Evolutionary conservation across 2,888 invertebrate species (phyloP).

Genomic region (Mesorhabditis spiculigera): DNA sequence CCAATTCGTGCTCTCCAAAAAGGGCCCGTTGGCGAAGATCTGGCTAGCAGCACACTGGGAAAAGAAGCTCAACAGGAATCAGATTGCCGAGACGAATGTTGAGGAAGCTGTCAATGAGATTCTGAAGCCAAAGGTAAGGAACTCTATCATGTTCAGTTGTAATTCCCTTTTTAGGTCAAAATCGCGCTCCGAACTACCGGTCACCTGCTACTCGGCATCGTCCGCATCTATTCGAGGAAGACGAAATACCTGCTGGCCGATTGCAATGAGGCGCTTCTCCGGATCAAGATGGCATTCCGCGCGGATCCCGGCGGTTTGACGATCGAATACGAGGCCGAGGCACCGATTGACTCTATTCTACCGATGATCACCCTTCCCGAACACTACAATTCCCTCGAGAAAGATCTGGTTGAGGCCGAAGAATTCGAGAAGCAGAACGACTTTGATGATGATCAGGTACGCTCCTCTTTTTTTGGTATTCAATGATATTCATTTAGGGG

Average conservation of each 20-base stretch:
- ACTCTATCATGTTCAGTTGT: not conserved
- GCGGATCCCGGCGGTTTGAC: not conserved
- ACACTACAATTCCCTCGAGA: not conserved
- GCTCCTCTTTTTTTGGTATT: not conserved
- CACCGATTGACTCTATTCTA: not conserved
- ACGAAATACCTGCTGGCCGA: conserved; percentile 96
- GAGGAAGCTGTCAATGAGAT: conserved; percentile 98
- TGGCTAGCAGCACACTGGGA: conserved; percentile 99
- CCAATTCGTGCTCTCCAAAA: conserved; percentile 99
- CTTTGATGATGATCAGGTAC: not conserved
- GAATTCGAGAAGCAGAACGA: not conserved
- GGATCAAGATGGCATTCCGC: conserved; percentile 70
- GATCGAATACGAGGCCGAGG: not conserved
- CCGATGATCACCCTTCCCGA: not conserved
- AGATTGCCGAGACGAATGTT: conserved; percentile 98
- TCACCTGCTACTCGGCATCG: conserved; percentile 91
- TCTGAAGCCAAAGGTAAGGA: conserved; percentile 81
- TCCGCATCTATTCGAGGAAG: conserved; percentile 94
- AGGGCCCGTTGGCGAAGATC: conserved; percentile 95
- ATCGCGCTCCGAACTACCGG: conserved; percentile 97
- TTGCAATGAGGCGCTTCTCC: conserved; percentile 99
- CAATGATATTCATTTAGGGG: not conserved
- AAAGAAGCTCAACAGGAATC: conserved; percentile 73
- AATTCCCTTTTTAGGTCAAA: conserved; percentile 71
- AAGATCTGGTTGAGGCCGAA: not conserved